A percentile compares a stretch with the other conserved stretches of the same genome.
phyloP scores from a whole-genome alignment of 2,797 vertebrate species.

The Zalophus californianus region DNA sequence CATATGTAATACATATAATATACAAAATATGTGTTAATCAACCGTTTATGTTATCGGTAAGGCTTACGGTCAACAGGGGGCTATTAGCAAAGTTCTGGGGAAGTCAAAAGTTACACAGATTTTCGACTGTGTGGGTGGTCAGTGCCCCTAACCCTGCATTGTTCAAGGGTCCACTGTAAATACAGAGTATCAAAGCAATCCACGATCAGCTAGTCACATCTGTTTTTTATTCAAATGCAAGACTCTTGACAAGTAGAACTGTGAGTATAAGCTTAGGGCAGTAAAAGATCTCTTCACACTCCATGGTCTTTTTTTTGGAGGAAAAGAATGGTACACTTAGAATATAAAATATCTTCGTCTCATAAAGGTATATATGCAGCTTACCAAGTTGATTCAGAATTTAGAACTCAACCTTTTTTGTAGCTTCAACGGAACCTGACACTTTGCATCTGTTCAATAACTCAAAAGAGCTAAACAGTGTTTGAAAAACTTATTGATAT shows the following conservation, averaged over 20 bases:
- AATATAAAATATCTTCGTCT: not conserved
- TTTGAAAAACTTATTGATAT: conserved; percentile 10
- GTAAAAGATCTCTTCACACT: not conserved
- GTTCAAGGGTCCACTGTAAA: not conserved
- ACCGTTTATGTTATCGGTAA: not conserved
- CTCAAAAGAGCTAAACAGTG: conserved; percentile 13
- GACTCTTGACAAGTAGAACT: not conserved
- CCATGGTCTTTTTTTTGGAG: not conserved
- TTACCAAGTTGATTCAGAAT: not conserved
- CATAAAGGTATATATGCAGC: not conserved
- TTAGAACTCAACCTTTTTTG: conserved; percentile 22
- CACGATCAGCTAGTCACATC: conserved; percentile 40
- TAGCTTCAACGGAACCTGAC: not conserved
- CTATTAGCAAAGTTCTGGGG: not conserved
- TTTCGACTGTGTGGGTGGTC: not conserved
- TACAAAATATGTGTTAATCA: not conserved
- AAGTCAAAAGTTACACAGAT: not conserved
- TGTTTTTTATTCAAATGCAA: conserved; percentile 56
- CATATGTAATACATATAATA: not conserved
- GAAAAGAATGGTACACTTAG: not conserved
- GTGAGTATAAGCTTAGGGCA: conserved; percentile 22
- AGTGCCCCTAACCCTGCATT: not conserved
- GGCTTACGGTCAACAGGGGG: not conserved
- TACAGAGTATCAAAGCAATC: conserved; percentile 32
- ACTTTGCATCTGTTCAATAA: conserved; percentile 1